A percentile compares a stretch with the other conserved stretches of the same genome.
Evolutionary conservation across 2,888 invertebrate species (phyloP).

Genomic region (Bombyx huttoni): DNA sequence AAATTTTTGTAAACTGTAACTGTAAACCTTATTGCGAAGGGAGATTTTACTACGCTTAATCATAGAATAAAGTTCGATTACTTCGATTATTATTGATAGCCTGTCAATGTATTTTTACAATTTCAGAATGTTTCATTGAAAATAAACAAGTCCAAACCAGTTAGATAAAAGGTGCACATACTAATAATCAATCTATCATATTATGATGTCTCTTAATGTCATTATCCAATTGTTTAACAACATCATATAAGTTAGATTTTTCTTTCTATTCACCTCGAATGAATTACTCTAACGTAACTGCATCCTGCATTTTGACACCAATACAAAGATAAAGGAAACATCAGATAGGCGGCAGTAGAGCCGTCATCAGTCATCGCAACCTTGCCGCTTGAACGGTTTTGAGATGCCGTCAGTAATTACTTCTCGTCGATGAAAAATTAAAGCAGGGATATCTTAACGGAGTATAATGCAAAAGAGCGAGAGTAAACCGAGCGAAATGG

Average conservation of each 20-base stretch:
- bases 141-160: too few relatives aligned
- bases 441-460: constrained; percentile 51
- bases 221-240: too few relatives aligned
- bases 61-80: too few relatives aligned
- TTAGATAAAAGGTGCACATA: too few relatives aligned
- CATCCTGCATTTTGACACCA: not conserved
- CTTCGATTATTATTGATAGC: too few relatives aligned
- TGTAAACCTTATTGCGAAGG: too few relatives aligned
- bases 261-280: not conserved
- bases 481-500: constrained; percentile 44
- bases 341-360: constrained; percentile 33
- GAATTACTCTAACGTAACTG: not conserved
- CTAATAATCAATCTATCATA: too few relatives aligned
- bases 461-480: constrained; percentile 35
- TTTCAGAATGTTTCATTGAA: too few relatives aligned
- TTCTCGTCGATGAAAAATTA: constrained; percentile 57
- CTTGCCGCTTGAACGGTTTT: constrained; percentile 45
- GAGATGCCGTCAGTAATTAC: constrained; percentile 50
- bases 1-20: too few relatives aligned
- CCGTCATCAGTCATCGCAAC: constrained; percentile 49
- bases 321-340: constrained; percentile 10
- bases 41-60: too few relatives aligned
- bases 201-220: too few relatives aligned
- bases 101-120: too few relatives aligned
- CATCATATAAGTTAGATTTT: not conserved